These are phyloP conservation scores for Tineola bisselliella DNA, from an alignment of 2,888 invertebrate genomes.

Conservation along the genomic window DNA sequence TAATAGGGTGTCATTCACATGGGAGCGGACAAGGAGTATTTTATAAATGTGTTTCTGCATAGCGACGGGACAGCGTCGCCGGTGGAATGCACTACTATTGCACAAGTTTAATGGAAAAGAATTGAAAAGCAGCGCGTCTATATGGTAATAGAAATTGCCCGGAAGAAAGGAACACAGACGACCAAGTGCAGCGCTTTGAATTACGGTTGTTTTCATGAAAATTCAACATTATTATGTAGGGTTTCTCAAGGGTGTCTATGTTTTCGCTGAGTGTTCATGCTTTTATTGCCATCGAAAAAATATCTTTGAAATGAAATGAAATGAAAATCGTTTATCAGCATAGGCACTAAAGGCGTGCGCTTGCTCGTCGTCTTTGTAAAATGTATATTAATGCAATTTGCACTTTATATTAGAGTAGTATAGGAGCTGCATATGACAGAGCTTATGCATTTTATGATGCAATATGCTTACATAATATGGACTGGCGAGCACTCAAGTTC, in stretches of 20 bases:
- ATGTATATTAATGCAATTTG: no score
- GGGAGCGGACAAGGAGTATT: constrained; percentile 61
- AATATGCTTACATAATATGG: not conserved
- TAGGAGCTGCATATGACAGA: no score
- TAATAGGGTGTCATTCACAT: constrained; percentile 61
- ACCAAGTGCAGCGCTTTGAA: constrained; percentile 60
- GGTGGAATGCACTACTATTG: constrained; percentile 56
- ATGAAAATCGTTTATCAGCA: constrained; percentile 39
- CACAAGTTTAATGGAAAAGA: constrained; percentile 68
- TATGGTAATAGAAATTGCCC: constrained; percentile 68
- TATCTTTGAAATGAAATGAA: constrained; percentile 39
- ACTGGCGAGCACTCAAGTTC: not conserved
- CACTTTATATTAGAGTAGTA: no score
- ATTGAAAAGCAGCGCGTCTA: constrained; percentile 68
- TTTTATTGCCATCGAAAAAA: constrained; percentile 45
- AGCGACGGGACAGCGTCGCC: constrained; percentile 40
- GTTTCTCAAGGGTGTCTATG: constrained; percentile 36
- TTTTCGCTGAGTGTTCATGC: constrained; percentile 23
- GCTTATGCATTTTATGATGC: not conserved
- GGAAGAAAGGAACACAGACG: constrained; percentile 64
- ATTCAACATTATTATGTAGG: constrained; percentile 61
- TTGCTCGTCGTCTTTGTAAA: not conserved
- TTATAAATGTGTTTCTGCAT: constrained; percentile 64
- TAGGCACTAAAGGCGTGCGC: no score
- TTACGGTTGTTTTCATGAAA: constrained; percentile 64